Conservation (phyloP, 2,888 invertebrate genomes). For the Xanthia togata region DNA sequence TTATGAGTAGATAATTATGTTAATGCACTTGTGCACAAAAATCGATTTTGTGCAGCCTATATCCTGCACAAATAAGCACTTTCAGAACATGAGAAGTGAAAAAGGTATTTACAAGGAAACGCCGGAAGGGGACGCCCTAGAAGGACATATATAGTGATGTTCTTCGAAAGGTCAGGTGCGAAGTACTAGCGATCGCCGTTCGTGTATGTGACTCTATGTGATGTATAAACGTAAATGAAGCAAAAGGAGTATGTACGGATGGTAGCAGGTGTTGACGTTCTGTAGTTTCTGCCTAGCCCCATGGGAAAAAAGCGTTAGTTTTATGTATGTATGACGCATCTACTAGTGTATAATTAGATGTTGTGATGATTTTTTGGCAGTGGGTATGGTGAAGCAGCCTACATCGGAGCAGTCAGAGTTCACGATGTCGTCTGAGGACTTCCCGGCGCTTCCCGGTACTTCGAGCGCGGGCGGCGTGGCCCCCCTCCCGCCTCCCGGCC, state of each 20-base stretch:
- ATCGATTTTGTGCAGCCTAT: no score
- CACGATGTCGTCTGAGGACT: conserved; percentile 99
- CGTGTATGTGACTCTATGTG: background rate
- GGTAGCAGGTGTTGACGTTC: background rate
- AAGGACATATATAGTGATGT: background rate
- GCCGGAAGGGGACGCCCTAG: background rate
- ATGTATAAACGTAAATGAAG: background rate
- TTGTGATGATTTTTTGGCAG: conserved; percentile 80
- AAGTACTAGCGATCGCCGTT: background rate
- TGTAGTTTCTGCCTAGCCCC: background rate
- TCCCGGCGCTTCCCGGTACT: conserved; percentile 99
- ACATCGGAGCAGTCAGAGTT: conserved; percentile 97
- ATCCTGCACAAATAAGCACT: no score
- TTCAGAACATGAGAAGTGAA: no score
- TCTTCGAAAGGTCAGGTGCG: background rate
- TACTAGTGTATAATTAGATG: background rate
- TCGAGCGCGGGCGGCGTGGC: conserved; percentile 90
- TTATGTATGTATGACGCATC: background rate
- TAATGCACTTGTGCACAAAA: no score
- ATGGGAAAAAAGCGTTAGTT: background rate
- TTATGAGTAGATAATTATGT: no score
- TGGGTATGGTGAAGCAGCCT: conserved; percentile 98
- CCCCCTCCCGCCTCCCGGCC: conserved; percentile 67
- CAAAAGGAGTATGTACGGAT: background rate
- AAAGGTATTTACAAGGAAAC: background rate